These are phyloP conservation scores for Cephalopachus bancanus DNA, from an alignment of 2,797 vertebrate species.

Conservation along the genomic window DNA sequence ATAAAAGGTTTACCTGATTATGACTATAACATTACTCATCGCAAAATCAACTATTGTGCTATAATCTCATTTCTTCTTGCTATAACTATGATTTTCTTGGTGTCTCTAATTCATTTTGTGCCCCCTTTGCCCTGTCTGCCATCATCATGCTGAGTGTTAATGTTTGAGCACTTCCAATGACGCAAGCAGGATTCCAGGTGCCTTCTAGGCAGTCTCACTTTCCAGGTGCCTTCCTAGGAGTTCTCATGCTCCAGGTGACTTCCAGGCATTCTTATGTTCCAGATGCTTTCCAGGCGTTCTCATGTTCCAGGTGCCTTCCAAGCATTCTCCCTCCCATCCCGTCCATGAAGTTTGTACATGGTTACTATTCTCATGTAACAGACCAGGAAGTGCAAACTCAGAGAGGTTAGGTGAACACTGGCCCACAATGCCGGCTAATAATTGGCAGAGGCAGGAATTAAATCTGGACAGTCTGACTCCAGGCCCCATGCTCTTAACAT, in stretches of 20 bases:
- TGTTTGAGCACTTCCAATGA: not conserved
- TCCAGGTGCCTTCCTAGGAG: no score
- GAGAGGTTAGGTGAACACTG: not conserved
- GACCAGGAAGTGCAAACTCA: not conserved
- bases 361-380: not conserved
- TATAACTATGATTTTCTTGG: not conserved
- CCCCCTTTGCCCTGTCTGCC: not conserved
- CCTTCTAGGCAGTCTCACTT: not conserved
- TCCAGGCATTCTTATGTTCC: no score
- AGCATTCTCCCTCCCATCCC: not conserved
- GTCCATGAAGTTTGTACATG: not conserved
- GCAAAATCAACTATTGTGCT: not conserved
- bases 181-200: not conserved
- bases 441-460: not conserved
- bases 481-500: not conserved
- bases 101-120: not conserved
- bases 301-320: not conserved
- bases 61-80: not conserved
- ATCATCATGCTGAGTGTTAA: not conserved
- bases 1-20: not conserved
- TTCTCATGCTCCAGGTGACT: no score
- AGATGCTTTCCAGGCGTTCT: no score
- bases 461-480: not conserved
- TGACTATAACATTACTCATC: not conserved
- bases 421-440: rapidly evolving